Conservation (phyloP, 1,140 invertebrate species). For the Zaprionus tsacasi region DNA sequence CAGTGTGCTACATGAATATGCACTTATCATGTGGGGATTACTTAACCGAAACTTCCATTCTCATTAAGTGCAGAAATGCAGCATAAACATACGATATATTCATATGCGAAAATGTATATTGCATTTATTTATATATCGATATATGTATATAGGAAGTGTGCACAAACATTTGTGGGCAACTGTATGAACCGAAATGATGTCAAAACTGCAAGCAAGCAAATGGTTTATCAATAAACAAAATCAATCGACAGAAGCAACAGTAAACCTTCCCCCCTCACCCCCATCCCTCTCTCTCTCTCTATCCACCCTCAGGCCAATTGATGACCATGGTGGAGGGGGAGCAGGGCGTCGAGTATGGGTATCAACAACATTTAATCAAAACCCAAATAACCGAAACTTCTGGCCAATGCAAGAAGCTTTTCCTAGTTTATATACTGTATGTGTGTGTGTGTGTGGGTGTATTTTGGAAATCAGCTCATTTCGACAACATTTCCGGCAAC, state of each 20-base stretch:
- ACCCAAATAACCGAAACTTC: constrained; percentile 50
- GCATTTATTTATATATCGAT: constrained; percentile 15
- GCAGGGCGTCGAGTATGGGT: constrained; percentile 10
- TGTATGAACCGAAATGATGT: constrained; percentile 9
- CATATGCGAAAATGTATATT: neutral
- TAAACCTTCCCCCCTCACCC: neutral
- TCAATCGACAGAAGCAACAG: constrained; percentile 47
- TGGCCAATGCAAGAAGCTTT: constrained; percentile 17
- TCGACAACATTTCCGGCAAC: constrained; percentile 78
- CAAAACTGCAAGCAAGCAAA: constrained; percentile 47
- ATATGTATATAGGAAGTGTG: neutral
- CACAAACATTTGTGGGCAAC: constrained; percentile 1
- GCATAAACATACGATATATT: neutral
- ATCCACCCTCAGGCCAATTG: neutral
- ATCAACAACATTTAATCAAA: constrained; percentile 76
- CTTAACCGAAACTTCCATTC: constrained; percentile 49
- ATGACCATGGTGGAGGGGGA: neutral
- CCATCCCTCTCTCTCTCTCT: neutral
- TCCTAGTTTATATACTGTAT: constrained; percentile 10
- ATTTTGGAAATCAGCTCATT: constrained; percentile 71
- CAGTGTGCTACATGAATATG: constrained; percentile 46
- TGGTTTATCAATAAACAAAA: constrained; percentile 53
- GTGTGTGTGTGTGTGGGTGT: constrained; percentile 45
- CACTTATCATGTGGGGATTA: constrained; percentile 58
- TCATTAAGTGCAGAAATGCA: constrained; percentile 54